phyloP scores from a whole-genome alignment of 2,113 vertebrate species.

The Malurus melanocephalus region DNA sequence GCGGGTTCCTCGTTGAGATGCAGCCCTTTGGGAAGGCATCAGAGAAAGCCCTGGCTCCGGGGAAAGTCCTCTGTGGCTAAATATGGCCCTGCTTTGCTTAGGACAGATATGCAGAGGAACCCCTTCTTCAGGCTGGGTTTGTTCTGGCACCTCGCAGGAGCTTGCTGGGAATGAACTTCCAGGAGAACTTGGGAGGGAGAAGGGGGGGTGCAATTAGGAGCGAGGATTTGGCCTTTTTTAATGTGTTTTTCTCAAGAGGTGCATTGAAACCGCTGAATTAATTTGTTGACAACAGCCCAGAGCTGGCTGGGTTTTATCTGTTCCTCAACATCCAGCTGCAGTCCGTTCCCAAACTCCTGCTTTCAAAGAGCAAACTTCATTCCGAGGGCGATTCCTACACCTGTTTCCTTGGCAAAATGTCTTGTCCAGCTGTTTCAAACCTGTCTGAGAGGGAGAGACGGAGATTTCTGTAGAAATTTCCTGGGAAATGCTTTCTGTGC shows the following conservation, averaged over 20 bases:
- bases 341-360: not conserved
- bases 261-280: not conserved
- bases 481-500: not conserved
- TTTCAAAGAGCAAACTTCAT: not conserved
- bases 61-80: constrained; percentile 43
- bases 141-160: not conserved
- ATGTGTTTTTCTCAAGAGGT: not conserved
- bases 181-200: not conserved
- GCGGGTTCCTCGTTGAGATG: constrained; percentile 37
- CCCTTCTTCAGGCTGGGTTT: constrained; percentile 28
- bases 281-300: not conserved
- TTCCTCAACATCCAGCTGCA: not conserved
- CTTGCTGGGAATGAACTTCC: constrained; percentile 17
- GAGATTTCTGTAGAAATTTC: not conserved
- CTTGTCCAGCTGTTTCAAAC: not conserved
- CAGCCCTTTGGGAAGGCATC: constrained; percentile 51
- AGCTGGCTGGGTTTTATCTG: not conserved
- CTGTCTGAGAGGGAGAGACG: not conserved
- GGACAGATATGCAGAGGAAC: constrained; percentile 39
- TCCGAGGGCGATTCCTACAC: not conserved
- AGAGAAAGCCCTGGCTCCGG: constrained; percentile 52
- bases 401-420: not conserved
- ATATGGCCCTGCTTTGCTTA: constrained; percentile 53
- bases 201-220: not conserved
- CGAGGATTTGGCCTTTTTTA: not conserved